Evolutionary conservation across 2,113 vertebrate genomes (phyloP).

Genomic region (Phyllopteryx taeniolatus): DNA sequence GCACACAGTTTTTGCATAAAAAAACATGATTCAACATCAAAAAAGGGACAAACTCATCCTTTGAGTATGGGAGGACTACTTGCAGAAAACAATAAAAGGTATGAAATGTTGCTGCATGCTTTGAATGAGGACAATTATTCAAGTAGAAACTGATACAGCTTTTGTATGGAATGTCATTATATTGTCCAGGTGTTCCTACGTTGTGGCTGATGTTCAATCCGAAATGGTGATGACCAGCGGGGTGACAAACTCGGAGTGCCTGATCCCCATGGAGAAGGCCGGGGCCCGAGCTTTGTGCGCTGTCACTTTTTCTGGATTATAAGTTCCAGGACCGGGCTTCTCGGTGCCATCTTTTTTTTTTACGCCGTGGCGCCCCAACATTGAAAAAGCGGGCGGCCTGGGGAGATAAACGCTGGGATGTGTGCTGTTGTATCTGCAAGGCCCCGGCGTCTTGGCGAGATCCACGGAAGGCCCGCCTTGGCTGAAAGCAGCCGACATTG

Average conservation of each 20-base stretch:
- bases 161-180: neutral
- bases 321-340: conserved; percentile 78
- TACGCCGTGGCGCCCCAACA: conserved; percentile 70
- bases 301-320: conserved; percentile 78
- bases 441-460: conserved; percentile 75
- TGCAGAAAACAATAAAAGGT: too few relatives aligned
- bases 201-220: conserved; percentile 44
- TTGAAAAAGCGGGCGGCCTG: conserved; percentile 77
- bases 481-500: conserved; percentile 62
- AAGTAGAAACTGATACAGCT: too few relatives aligned
- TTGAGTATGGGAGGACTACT: too few relatives aligned
- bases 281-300: conserved; percentile 71
- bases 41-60: too few relatives aligned
- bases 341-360: conserved; percentile 39
- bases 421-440: conserved; percentile 76
- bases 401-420: conserved; percentile 74
- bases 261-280: conserved; percentile 77
- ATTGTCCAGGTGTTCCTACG: neutral
- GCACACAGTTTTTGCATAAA: too few relatives aligned
- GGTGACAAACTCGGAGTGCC: conserved; percentile 75
- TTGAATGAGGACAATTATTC: too few relatives aligned
- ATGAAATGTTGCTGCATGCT: too few relatives aligned
- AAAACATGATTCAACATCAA: too few relatives aligned
- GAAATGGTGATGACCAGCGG: conserved; percentile 60
- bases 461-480: conserved; percentile 69